Percentiles rank a stretch among this genome's conserved stretches.
Evolutionary conservation across 2,888 invertebrate species (phyloP).

Genomic region (Morpho deidamia): DNA sequence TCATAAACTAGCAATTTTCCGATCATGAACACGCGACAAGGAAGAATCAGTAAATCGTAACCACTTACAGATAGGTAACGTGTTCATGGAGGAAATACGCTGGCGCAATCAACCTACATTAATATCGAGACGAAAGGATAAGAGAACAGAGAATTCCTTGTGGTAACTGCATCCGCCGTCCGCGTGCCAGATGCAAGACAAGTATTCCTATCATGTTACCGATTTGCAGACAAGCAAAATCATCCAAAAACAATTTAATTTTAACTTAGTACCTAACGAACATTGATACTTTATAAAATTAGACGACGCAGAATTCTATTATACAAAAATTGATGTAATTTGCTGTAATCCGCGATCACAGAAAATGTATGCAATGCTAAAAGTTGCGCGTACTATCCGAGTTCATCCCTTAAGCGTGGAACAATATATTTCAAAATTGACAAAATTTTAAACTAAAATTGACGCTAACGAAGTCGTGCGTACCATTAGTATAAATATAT

Average conservation of each 20-base stretch:
- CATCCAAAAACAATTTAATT: neutral
- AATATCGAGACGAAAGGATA: slow-evolving; percentile 35
- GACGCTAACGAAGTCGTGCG: too few relatives aligned
- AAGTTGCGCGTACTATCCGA: too few relatives aligned
- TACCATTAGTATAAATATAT: too few relatives aligned
- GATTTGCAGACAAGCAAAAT: slow-evolving; percentile 17
- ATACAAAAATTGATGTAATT: too few relatives aligned
- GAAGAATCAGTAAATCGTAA: neutral
- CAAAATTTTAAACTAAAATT: too few relatives aligned
- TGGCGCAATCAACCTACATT: slow-evolving; percentile 31
- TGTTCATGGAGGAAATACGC: slow-evolving; percentile 16
- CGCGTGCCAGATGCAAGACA: slow-evolving; percentile 45
- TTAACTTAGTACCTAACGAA: too few relatives aligned
- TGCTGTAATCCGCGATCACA: too few relatives aligned
- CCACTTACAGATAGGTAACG: slow-evolving; percentile 7
- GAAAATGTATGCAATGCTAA: too few relatives aligned
- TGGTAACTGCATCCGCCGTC: slow-evolving; percentile 53
- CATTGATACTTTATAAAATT: too few relatives aligned
- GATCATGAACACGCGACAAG: slow-evolving; percentile 14
- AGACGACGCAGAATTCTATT: too few relatives aligned
- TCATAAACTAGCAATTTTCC: slow-evolving; percentile 36
- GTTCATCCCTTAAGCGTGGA: too few relatives aligned
- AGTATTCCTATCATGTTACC: slow-evolving; percentile 48
- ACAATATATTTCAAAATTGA: too few relatives aligned
- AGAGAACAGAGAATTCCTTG: slow-evolving; percentile 55